Evolutionary conservation across 2,888 invertebrate species (phyloP).

Genomic region (Schizotus pectinicornis): DNA sequence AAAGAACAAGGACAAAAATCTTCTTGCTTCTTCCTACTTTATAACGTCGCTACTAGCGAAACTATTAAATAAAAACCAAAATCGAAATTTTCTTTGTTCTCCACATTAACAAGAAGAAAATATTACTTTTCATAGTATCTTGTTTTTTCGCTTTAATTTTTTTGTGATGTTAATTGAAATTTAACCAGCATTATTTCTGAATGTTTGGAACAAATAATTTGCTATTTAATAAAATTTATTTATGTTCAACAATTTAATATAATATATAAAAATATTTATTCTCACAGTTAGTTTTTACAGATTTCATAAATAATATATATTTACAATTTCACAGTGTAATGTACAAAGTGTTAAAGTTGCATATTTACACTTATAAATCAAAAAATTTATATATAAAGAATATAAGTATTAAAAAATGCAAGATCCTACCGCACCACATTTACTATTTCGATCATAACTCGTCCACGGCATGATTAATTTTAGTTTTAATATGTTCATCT

Average conservation of each 20-base stretch:
- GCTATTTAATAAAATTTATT: constrained; percentile 10
- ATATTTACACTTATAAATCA: constrained; percentile 14
- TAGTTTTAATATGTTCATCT: constrained; percentile 33
- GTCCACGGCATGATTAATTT: constrained; percentile 35
- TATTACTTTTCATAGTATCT: too few relatives aligned
- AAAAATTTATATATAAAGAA: constrained; percentile 20
- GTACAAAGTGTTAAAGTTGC: constrained; percentile 16
- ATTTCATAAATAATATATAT: constrained; percentile 23
- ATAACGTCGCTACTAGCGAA: too few relatives aligned
- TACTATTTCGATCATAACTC: constrained; percentile 40
- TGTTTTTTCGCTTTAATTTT: too few relatives aligned
- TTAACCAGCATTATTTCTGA: too few relatives aligned
- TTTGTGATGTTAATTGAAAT: too few relatives aligned
- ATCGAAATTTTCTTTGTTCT: too few relatives aligned
- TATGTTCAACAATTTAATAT: constrained; percentile 28
- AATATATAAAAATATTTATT: constrained; percentile 26
- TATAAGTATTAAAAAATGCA: constrained; percentile 11
- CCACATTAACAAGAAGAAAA: too few relatives aligned
- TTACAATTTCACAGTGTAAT: constrained; percentile 14
- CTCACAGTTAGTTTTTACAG: constrained; percentile 24
- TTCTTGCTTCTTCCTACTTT: too few relatives aligned
- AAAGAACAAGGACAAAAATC: too few relatives aligned
- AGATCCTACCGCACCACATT: constrained; percentile 6
- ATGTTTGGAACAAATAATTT: too few relatives aligned
- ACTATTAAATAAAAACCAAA: too few relatives aligned